Percentiles rank a stretch among this genome's conserved stretches.
Evolutionary conservation across 2,888 invertebrate genomes (phyloP).

Genomic region (Pterostichus madidus): DNA sequence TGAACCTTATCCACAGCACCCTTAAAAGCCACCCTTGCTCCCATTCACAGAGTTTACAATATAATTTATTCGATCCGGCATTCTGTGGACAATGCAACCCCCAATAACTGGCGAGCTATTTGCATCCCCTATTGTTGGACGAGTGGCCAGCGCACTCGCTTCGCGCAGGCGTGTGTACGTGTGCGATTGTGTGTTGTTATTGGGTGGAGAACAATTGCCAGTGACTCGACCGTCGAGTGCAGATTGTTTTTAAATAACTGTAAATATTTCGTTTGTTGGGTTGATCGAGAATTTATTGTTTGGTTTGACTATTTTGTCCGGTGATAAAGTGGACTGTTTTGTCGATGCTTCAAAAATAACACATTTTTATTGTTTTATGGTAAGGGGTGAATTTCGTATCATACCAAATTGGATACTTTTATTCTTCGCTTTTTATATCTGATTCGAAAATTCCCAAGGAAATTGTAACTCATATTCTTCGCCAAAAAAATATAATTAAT

Average conservation of each 20-base stretch:
- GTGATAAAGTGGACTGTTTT: constrained; percentile 1
- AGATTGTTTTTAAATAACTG: constrained; percentile 63
- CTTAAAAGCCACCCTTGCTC: constrained; percentile 1
- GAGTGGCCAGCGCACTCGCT: constrained; percentile 22
- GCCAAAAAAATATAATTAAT: no score
- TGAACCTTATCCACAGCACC: neutral
- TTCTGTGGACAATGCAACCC: constrained; percentile 75
- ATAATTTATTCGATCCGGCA: constrained; percentile 77
- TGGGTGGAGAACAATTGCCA: constrained; percentile 54
- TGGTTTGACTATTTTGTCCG: neutral
- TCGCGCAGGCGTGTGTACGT: neutral
- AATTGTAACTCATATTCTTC: no score
- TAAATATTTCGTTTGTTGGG: constrained; percentile 52
- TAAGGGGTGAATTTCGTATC: neutral
- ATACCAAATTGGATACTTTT: neutral
- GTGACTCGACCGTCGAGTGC: constrained; percentile 27
- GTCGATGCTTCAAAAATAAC: constrained; percentile 32
- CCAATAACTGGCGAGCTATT: constrained; percentile 77
- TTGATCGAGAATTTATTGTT: constrained; percentile 43
- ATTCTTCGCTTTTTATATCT: no score
- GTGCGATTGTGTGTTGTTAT: constrained; percentile 43
- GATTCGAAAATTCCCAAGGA: no score
- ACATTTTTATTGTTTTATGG: constrained; percentile 18
- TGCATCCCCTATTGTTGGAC: constrained; percentile 36
- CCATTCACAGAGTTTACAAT: constrained; percentile 73